These are phyloP conservation scores for Salvelinus alpinus DNA, from an alignment of 2,113 vertebrate species.

Conservation along the genomic window DNA sequence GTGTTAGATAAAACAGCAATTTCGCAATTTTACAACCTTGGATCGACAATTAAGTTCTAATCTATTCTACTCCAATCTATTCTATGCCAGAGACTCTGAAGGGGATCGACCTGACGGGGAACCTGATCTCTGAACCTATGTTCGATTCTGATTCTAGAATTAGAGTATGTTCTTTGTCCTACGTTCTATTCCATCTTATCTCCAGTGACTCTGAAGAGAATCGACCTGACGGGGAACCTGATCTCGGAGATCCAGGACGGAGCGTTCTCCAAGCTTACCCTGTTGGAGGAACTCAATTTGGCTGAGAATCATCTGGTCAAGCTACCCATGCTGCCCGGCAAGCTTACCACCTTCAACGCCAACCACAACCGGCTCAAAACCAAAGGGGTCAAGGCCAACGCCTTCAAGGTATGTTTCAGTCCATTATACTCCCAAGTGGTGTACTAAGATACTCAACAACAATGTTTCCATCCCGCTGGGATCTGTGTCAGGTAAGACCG, in stretches of 20 bases:
- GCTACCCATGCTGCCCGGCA: conserved; percentile 89
- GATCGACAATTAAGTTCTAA: too few species aligned
- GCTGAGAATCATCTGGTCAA: conserved; percentile 89
- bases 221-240: conserved; percentile 91
- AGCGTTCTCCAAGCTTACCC: conserved; percentile 85
- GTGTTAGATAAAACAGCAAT: too few species aligned
- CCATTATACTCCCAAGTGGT: conserved; percentile 12
- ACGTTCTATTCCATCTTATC: too few species aligned
- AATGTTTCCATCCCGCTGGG: too few species aligned
- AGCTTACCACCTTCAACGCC: conserved; percentile 85
- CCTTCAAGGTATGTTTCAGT: conserved; percentile 83
- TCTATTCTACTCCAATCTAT: too few species aligned
- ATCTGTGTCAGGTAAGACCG: too few species aligned
- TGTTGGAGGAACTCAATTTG: conserved; percentile 88
- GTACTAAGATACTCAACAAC: too few species aligned
- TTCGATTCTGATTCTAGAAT: too few species aligned
- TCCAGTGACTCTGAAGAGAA: conserved; percentile 91
- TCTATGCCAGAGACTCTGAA: too few species aligned
- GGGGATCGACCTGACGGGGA: too few species aligned
- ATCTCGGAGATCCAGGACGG: conserved; percentile 96
- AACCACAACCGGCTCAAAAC: conserved; percentile 90
- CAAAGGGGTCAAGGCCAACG: conserved; percentile 90
- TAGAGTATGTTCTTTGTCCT: conserved; percentile 34
- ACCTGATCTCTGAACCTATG: too few species aligned
- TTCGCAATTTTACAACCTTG: too few species aligned